Evolutionary conservation across 53 echinoderm and acorn worm genomes (phyloP).

Genomic region (Astropecten irregularis): DNA sequence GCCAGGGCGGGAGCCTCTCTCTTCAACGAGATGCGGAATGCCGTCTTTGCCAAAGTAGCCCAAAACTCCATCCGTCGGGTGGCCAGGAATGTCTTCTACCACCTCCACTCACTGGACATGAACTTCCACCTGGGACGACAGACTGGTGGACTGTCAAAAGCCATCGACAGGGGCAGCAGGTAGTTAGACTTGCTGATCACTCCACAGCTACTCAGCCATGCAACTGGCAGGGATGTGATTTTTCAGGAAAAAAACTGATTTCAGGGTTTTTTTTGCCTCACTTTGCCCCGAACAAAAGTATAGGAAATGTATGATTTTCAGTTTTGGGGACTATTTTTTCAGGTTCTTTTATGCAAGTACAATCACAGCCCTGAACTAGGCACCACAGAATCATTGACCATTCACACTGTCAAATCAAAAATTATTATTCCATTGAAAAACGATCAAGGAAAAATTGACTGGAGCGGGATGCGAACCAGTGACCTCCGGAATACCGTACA

Average conservation of each 20-base stretch:
- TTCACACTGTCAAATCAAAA: too few relatives aligned
- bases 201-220: not conserved
- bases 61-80: constrained; percentile 95
- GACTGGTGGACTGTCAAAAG: constrained; percentile 96
- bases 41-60: constrained; percentile 93
- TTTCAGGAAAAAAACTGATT: too few relatives aligned
- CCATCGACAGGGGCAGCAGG: constrained; percentile 97
- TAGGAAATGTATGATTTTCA: too few relatives aligned
- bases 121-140: constrained; percentile 86
- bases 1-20: constrained; percentile 90
- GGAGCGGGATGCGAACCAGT: too few relatives aligned
- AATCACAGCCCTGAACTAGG: too few relatives aligned
- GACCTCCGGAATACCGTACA: too few relatives aligned
- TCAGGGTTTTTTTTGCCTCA: not conserved
- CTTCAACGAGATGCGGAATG: constrained; percentile 91
- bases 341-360: too few relatives aligned
- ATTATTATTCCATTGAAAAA: too few relatives aligned
- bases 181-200: not conserved
- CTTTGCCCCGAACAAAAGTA: not conserved
- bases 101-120: constrained; percentile 87
- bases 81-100: constrained; percentile 86
- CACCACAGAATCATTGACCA: too few relatives aligned
- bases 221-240: too few relatives aligned
- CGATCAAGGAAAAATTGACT: too few relatives aligned
- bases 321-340: too few relatives aligned